Percentiles rank a stretch among this genome's conserved stretches.
phyloP scores from a whole-genome alignment of 2,113 vertebrate species.

The Vulpes vulpes region DNA sequence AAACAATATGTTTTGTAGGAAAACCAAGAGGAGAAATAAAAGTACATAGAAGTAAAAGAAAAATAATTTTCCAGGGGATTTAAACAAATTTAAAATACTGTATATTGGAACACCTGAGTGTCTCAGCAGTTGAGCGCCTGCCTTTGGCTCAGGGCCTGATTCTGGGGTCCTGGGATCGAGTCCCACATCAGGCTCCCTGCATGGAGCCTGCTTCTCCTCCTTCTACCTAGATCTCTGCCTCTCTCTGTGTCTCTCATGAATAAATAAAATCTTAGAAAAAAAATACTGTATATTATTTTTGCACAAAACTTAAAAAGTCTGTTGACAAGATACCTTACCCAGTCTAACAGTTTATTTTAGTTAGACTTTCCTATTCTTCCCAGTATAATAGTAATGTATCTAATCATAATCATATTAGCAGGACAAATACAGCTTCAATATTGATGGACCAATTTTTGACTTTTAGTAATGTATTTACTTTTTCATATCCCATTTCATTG shows the following conservation, averaged over 20 bases:
- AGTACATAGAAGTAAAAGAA: neutral
- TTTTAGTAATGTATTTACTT: constrained; percentile 13
- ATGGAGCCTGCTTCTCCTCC: too few species aligned
- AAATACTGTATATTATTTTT: neutral
- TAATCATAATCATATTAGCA: neutral
- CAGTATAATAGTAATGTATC: neutral
- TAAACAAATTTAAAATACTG: neutral
- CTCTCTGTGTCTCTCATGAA: too few species aligned
- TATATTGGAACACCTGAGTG: neutral
- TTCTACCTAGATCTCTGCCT: too few species aligned
- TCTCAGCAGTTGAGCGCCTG: too few species aligned
- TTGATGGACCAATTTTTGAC: neutral
- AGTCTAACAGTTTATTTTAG: neutral
- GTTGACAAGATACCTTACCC: neutral
- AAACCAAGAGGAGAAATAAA: neutral
- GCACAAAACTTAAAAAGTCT: neutral
- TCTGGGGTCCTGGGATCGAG: too few species aligned
- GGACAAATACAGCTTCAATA: neutral
- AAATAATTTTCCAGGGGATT: neutral
- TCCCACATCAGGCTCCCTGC: too few species aligned
- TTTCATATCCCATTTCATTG: neutral
- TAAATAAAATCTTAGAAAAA: too few species aligned
- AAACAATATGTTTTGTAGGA: neutral
- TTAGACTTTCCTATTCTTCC: neutral
- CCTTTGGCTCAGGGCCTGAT: too few species aligned